Base-by-base conservation (phyloP, 2,888 invertebrate species). In the Cheilosia scutellata region DNA sequence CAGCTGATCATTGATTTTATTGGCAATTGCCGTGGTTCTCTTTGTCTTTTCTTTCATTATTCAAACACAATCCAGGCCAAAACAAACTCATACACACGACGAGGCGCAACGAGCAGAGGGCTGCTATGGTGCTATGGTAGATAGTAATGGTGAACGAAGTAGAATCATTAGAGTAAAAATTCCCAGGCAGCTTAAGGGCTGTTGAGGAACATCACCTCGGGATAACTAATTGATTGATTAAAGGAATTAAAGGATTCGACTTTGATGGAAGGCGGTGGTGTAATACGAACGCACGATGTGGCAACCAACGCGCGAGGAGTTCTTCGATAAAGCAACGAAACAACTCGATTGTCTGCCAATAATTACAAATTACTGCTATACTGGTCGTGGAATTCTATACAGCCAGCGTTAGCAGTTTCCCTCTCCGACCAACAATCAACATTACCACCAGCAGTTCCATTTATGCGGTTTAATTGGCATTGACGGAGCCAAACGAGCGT, bases 221-320 rank as follows among this genome's bases (percentile, higher is more conserved):
- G 82, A 80, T 76, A 86, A 82, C 80, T 86, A 86, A 86, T 86
- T 86, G 86, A 86, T 86, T 86, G 86, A 86, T 86, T 86, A 86
- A 82, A 77, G 72, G 82, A 80, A 86, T 86, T 86, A 86, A 57
- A 20, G 72, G 77, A 80, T 82, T 62, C 57, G 57, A 76, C 66
- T 86, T 72, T 82, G 76, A 77, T 62, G 68, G 66, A 49, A 72
- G 70, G 11, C 37, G 57, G 13, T 6, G 40, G 25, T 2, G 27
- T 27, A 27, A 20, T 6, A 79, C 63, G 49, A 40, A 58, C 31
- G 40, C 37, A 53, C 4, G 9, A 4, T 11, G 49, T 42, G 51
- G 51, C 37, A 62, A 42, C 7, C 42, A 63, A 11, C 25, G 31
- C 4, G 16, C n/a, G 25, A 44, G 29, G 60, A 70, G 55, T 74